phyloP scores from a whole-genome alignment of 2,797 vertebrate genomes.

The Enteromius anoplus region DNA sequence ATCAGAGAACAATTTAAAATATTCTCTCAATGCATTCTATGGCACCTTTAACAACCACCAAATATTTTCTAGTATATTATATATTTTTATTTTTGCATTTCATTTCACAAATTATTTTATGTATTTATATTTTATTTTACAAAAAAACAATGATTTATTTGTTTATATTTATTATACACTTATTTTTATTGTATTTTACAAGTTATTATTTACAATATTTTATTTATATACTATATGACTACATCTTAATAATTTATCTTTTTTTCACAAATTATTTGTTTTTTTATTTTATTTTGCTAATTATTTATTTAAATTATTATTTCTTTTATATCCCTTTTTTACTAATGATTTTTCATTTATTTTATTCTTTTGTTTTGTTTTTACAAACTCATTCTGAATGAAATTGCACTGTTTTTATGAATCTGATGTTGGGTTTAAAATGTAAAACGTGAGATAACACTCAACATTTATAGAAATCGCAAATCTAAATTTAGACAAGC shows the following conservation, averaged over 20 bases:
- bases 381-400: not conserved
- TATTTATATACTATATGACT: not conserved
- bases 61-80: not conserved
- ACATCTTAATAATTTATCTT: not conserved
- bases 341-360: not conserved
- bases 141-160: too few species aligned
- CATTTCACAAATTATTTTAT: not conserved
- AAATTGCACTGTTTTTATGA: not conserved
- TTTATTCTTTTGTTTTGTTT: not conserved
- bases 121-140: not conserved
- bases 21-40: too few species aligned
- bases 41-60: not conserved
- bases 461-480: not conserved
- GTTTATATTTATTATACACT: not conserved
- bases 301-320: not conserved
- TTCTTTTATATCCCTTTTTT: not conserved
- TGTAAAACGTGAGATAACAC: not conserved
- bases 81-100: not conserved
- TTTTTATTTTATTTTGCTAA: not conserved
- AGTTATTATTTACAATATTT: not conserved
- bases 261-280: too few species aligned
- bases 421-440: not conserved
- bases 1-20: too few species aligned
- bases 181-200: not conserved
- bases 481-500: slow-evolving; percentile 67